Evolutionary conservation across 35 echinoderm and acorn worm genomes (phyloP).

Genomic region (Eucidaris tribuloides): DNA sequence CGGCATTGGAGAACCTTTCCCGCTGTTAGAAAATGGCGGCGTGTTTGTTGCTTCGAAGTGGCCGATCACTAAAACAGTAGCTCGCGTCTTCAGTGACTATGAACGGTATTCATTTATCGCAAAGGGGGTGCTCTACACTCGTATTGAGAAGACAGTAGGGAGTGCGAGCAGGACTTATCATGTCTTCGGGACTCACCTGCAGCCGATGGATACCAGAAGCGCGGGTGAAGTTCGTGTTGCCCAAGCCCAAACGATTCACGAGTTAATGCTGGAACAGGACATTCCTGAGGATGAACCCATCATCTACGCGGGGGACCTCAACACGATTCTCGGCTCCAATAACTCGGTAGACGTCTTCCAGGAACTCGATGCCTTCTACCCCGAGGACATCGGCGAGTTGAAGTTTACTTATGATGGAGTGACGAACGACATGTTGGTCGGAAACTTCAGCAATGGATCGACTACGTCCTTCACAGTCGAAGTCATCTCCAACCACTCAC

Average conservation of each 20-base stretch:
- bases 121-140: constrained; percentile 60
- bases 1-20: constrained; percentile 51
- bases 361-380: constrained; percentile 30
- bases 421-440: constrained; percentile 63
- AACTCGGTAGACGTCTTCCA: constrained; percentile 40
- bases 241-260: constrained; percentile 47
- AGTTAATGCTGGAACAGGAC: constrained; percentile 48
- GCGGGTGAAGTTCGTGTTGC: constrained; percentile 2
- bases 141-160: constrained; percentile 37
- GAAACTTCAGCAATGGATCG: constrained; percentile 56
- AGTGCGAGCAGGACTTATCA: constrained; percentile 23
- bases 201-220: constrained; percentile 27
- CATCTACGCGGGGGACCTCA: constrained; percentile 69
- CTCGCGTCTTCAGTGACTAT: not conserved
- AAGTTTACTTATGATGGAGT: constrained; percentile 55
- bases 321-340: constrained; percentile 14
- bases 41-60: constrained; percentile 71
- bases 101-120: not conserved
- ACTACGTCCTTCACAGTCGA: constrained; percentile 70
- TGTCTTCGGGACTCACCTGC: constrained; percentile 73
- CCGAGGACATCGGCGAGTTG: constrained; percentile 48
- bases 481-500: constrained; percentile 38
- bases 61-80: constrained; percentile 43
- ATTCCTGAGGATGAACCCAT: constrained; percentile 55
- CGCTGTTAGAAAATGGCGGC: constrained; percentile 24